Evolutionary conservation across 2,113 vertebrate species (phyloP).

Genomic region (Calidris pugnax): DNA sequence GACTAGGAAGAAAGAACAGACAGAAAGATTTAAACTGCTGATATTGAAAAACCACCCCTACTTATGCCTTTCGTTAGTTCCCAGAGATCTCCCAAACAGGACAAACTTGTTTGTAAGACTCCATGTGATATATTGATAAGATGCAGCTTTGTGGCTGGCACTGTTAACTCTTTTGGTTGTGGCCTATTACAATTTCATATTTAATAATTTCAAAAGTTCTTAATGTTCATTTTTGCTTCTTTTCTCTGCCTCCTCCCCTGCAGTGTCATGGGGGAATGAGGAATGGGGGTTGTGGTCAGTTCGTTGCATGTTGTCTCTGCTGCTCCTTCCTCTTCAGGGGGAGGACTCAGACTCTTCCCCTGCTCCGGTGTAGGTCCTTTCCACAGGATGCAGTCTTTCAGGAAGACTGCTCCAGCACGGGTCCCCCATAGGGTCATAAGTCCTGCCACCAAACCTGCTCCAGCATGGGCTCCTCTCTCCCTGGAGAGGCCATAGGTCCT

Average conservation of each 20-base stretch:
- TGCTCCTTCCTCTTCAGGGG: neutral
- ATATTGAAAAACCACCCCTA: neutral
- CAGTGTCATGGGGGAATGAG: neutral
- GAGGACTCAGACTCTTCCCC: neutral
- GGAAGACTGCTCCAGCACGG: too few relatives aligned
- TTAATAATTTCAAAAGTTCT: neutral
- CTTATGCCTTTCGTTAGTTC: neutral
- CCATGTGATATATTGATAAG: neutral
- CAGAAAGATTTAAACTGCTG: neutral
- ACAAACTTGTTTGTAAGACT: neutral
- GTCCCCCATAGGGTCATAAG: too few relatives aligned
- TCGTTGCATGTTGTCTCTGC: neutral
- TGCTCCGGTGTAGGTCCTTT: neutral
- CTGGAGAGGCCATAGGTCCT: too few relatives aligned
- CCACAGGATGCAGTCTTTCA: too few relatives aligned
- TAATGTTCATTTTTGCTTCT: neutral
- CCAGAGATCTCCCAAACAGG: neutral
- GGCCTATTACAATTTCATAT: neutral
- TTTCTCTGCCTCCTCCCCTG: neutral
- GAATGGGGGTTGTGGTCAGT: neutral
- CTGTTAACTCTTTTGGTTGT: neutral
- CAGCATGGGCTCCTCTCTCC: too few relatives aligned
- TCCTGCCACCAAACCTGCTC: too few relatives aligned
- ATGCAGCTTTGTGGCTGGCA: neutral
- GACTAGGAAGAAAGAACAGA: neutral